Evolutionary conservation across 2,797 vertebrate genomes (phyloP), one percentile per base, ranked within the genome.

Genomic region (Natrix natrix): DNA sequence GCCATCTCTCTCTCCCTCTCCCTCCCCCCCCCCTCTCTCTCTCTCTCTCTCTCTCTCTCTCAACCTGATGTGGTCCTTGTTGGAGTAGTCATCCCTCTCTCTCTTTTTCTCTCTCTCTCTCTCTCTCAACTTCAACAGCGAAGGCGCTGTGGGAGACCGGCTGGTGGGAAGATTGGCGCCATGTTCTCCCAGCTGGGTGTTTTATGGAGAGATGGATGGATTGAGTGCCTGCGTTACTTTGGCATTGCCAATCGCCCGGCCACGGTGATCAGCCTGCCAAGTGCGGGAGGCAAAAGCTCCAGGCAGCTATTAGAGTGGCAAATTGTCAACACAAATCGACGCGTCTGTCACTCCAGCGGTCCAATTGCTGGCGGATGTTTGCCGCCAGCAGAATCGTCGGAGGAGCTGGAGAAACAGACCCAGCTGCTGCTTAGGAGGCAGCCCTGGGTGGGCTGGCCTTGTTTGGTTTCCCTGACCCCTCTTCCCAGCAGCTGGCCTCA

Each of bases 281-380:
- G 89, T 24, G 69, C 37, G 26, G 69, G 69, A 91, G 89, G 88
- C 89, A 59, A 83, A 91, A 95, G 95, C 96, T 95, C 91, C 93
- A 96, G 95, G 96, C 96, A 94, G 96, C 95, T 94, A 95, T 96
- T 95, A 95, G 93, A 94, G 93, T 2, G 94, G 95, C 95, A 94
- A 96, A 95, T 96, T 95, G 96, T 96, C 95, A 54, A 93, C 17
- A 12, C 96, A 96, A 96, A 97, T 97, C 90, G 93, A 87, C 96
- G 96, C 94, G 94, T 95, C 96, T 95, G 96, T 96, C 97, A 95
- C 93, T 96, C 95, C 93, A 43, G 93, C 93, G 57, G 92, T 92
- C 96, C 94, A 94, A 94, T 93, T 91, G 94, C 95, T 96, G 94
- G 93, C 86, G 91, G 95, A 95, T 89, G 93, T 95, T 95, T 90